Evolutionary conservation across 2,113 vertebrate genomes (phyloP).

Genomic region (Siniperca knerii): DNA sequence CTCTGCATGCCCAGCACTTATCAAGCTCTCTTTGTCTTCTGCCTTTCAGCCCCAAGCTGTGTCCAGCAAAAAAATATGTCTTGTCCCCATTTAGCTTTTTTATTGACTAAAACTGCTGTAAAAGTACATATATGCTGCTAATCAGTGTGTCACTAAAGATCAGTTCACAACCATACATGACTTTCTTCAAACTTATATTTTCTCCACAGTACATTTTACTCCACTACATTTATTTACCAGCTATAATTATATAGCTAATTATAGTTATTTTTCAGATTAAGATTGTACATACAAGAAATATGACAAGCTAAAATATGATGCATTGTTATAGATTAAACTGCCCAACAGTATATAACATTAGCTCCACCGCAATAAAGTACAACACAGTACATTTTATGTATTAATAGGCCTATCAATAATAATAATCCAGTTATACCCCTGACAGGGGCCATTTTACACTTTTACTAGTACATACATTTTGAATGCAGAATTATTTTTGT

Average conservation of each 20-base stretch:
- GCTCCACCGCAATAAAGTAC: not conserved
- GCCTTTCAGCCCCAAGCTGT: too few relatives aligned
- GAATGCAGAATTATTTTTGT: not conserved
- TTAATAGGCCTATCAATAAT: not conserved
- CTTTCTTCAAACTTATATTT: too few relatives aligned
- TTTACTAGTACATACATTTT: not conserved
- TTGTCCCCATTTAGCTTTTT: too few relatives aligned
- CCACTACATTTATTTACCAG: not conserved
- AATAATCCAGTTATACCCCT: not conserved
- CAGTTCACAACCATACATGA: too few relatives aligned
- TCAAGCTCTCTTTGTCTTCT: too few relatives aligned
- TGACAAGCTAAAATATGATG: not conserved
- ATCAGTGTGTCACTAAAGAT: too few relatives aligned
- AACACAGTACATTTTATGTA: not conserved
- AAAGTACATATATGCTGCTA: too few relatives aligned
- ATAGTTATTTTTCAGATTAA: not conserved
- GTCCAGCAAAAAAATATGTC: too few relatives aligned
- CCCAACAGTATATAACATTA: not conserved
- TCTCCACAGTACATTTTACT: too few relatives aligned
- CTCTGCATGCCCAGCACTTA: too few relatives aligned
- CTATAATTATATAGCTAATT: not conserved
- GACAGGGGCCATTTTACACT: not conserved
- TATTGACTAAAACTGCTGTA: too few relatives aligned
- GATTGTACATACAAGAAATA: not conserved
- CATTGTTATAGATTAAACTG: not conserved